Base-by-base conservation (phyloP, 2,113 vertebrate species). In the Megaceryle maxima region DNA sequence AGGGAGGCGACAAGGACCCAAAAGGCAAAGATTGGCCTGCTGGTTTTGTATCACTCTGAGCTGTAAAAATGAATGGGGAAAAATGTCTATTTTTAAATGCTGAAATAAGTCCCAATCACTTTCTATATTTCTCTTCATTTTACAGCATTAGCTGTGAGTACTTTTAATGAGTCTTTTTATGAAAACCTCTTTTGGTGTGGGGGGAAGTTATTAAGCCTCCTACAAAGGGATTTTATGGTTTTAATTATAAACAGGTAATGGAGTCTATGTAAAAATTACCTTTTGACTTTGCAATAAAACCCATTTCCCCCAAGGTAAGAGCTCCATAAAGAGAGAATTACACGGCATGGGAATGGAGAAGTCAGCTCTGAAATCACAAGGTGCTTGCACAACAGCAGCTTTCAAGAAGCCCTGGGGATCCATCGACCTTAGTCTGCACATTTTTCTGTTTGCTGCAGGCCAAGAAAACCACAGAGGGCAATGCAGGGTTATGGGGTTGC, bases 221-320 rank as follows among this genome's bases (percentile, higher is more conserved):
- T 95, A 86, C 76, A 92, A 91, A 94, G 83, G 91, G 79, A 96
- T 81, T 97, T 97, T 97, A 97, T 62, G 66, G 94, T 96, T 97
- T 98, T 97, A 97, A 98, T 98, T 97, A 97, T 93, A 97, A 97
- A 96, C 79, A 97, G 94, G 92, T 96, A 97, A 96, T 88, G 74
- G 87, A 96, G 81, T 86, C 93, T 81, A 64, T 94, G 88, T 87
- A 96, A 97, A 97, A 96, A 86, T 85, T 97, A 89, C 93, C 91
- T 97, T 97, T 95, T 95, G 79, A 95, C 91, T 97, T 88, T 74
- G 87, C 83, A 93, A 76, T 96, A 96, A 97, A 96, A 94, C 67
- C 81, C 35, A 22, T 94, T 80, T 88, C 37, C 92, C 96, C 68
- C 77, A 90, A 93, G 79, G 63, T 83, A 90, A 87, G 80, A 55